These are phyloP conservation scores for Sebastes miniatus DNA, from an alignment of 2,797 vertebrate genomes.

Conservation along the genomic window DNA sequence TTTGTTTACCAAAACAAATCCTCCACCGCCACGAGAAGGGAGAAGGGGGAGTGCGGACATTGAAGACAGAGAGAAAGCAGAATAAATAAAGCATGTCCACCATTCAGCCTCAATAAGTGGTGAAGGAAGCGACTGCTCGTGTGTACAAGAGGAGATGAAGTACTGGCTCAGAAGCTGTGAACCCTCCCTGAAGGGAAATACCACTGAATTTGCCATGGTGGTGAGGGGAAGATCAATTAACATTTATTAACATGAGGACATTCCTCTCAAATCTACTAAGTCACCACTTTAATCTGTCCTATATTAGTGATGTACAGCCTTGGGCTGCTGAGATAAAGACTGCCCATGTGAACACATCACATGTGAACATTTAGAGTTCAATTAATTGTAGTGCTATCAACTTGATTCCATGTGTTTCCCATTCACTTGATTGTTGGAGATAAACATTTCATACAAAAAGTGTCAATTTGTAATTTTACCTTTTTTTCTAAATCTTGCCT, in stretches of 20 bases:
- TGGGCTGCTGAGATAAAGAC: constrained; percentile 3
- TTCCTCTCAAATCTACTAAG: background rate
- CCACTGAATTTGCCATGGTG: background rate
- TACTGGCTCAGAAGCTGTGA: background rate
- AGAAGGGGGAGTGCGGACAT: background rate
- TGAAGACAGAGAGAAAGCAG: constrained; percentile 9
- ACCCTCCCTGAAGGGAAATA: constrained; percentile 10
- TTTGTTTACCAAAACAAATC: constrained; percentile 48
- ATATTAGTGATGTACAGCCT: background rate
- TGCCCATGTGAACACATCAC: background rate
- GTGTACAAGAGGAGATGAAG: background rate
- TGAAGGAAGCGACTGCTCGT: background rate
- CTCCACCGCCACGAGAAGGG: background rate
- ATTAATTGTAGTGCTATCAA: background rate
- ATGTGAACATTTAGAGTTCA: background rate
- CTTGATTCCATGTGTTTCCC: background rate
- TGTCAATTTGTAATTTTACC: background rate
- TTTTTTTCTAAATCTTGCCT: background rate
- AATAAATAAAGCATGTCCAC: constrained; percentile 26
- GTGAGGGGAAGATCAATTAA: background rate
- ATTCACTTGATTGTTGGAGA: background rate
- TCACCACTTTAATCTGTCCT: background rate
- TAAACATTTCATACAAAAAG: background rate
- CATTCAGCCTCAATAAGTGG: constrained; percentile 14
- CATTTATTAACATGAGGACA: background rate